Conservation (phyloP, 2,888 invertebrate genomes). For the Apotomis betuletana region DNA sequence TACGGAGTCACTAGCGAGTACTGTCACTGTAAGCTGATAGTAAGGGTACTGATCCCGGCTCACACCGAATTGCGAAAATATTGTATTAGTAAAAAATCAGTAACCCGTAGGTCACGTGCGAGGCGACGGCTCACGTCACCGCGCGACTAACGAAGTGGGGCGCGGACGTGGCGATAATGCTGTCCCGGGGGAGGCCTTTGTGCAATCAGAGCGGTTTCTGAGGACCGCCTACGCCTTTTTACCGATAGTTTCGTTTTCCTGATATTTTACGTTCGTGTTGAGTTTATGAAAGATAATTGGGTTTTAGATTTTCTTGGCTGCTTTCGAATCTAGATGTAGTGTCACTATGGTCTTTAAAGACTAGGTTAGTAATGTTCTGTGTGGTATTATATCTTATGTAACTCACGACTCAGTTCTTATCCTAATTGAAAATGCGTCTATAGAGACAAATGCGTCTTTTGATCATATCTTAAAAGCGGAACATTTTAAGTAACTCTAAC, state of each 20-base stretch:
- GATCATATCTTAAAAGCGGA: no score
- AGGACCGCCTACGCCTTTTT: conserved; percentile 59
- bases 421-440: no score
- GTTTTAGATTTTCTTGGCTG: no score
- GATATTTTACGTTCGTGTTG: conserved; percentile 19
- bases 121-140: conserved; percentile 36
- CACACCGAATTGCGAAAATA: background rate
- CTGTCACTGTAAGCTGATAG: no score
- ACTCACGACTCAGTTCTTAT: no score
- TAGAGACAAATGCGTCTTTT: no score
- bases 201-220: conserved; percentile 82
- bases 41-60: background rate
- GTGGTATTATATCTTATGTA: no score
- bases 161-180: conserved; percentile 77
- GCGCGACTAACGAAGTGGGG: conserved; percentile 73
- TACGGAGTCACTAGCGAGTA: no score
- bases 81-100: conserved; percentile 20
- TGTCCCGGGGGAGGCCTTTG: conserved; percentile 77
- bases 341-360: no score
- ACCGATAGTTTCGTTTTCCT: conserved; percentile 48
- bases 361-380: no score
- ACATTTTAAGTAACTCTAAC: no score
- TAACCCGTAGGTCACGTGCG: conserved; percentile 17
- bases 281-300: background rate
- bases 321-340: no score